phyloP scores from a whole-genome alignment of 2,888 invertebrate species.

The Spilosoma lubricipeda region DNA sequence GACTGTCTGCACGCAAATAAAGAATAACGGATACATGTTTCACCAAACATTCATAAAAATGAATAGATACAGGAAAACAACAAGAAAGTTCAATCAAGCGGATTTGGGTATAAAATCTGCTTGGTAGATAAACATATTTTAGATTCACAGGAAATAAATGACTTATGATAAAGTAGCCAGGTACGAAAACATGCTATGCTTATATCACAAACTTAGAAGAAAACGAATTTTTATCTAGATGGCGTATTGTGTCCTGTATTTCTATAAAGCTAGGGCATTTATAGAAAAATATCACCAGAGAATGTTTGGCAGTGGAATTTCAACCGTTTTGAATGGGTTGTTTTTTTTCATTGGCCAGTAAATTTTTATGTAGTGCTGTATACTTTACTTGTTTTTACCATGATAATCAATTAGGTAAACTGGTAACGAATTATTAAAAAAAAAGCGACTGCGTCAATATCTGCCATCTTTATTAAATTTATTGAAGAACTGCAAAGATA shows the following conservation, averaged over 20 bases:
- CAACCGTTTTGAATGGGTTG: no score
- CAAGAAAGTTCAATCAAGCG: conserved; percentile 33
- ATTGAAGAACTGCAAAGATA: no score
- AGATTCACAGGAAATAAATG: conserved; percentile 22
- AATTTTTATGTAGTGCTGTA: no score
- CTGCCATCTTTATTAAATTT: no score
- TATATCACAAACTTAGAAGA: conserved; percentile 37
- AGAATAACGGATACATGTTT: conserved; percentile 27
- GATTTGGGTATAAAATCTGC: conserved; percentile 25
- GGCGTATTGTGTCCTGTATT: not conserved
- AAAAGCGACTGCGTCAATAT: no score
- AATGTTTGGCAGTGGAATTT: no score
- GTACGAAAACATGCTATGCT: conserved; percentile 45
- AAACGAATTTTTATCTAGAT: not conserved
- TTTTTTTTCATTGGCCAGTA: no score
- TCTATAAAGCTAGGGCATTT: not conserved
- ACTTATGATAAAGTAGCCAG: conserved; percentile 28
- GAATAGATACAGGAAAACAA: conserved; percentile 31
- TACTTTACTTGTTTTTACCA: no score
- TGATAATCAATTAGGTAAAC: no score
- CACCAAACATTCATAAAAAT: conserved; percentile 26
- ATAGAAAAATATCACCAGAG: no score
- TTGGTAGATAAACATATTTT: conserved; percentile 20
- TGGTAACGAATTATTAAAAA: no score
- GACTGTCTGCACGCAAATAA: not conserved